Conservation (phyloP, 1,140 invertebrate genomes). For the Drosophila kohkoa region DNA sequence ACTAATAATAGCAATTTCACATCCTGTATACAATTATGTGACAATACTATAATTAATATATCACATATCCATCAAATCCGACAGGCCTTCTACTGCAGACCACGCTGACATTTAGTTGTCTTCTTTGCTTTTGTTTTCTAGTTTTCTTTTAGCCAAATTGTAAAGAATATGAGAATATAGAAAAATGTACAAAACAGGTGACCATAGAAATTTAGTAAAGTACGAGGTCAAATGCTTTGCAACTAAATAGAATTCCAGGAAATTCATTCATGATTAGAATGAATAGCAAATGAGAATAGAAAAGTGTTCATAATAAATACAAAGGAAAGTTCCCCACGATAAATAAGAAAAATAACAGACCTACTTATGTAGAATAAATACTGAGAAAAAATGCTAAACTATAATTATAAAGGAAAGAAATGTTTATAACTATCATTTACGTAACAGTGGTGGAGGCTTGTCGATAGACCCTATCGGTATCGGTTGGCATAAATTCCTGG, state of each 20-base stretch:
- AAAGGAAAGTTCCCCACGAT: too few relatives aligned
- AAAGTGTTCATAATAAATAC: not conserved
- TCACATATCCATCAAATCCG: constrained; percentile 8
- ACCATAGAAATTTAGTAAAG: not conserved
- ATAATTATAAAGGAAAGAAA: too few relatives aligned
- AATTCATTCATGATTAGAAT: not conserved
- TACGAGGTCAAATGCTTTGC: not conserved
- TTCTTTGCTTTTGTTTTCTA: not conserved
- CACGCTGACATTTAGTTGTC: not conserved
- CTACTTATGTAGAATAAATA: too few relatives aligned
- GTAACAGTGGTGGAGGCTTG: too few relatives aligned
- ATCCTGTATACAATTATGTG: not conserved
- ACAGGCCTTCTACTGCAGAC: too few relatives aligned
- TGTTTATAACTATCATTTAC: too few relatives aligned
- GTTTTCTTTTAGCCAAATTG: constrained; percentile 8
- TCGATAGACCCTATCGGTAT: too few relatives aligned
- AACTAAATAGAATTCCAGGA: not conserved
- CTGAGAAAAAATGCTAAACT: too few relatives aligned
- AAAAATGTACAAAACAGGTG: not conserved
- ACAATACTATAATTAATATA: not conserved
- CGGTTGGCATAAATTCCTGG: too few relatives aligned
- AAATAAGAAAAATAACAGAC: too few relatives aligned
- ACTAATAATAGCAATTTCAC: not conserved
- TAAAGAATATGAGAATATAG: not conserved
- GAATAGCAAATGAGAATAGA: not conserved